These are phyloP conservation scores for Thymallus thymallus DNA, from an alignment of 2,113 vertebrate species.

Conservation along the genomic window DNA sequence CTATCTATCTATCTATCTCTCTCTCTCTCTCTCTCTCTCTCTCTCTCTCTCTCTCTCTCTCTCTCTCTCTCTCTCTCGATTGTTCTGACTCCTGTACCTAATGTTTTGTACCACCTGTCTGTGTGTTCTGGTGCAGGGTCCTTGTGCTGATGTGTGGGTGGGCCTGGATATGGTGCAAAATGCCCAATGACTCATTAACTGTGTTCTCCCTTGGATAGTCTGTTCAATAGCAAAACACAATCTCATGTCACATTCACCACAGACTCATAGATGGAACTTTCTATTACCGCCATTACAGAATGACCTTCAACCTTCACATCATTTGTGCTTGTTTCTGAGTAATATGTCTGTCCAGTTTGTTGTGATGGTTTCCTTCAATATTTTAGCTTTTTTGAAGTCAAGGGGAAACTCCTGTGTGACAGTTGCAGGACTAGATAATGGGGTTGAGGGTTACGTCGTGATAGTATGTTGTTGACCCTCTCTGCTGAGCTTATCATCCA, in stretches of 20 bases:
- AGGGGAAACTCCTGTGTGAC: neutral
- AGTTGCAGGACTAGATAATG: neutral
- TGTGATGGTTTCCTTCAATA: neutral
- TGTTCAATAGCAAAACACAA: neutral
- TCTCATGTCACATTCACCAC: neutral
- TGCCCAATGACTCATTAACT: constrained; percentile 55
- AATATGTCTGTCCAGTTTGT: neutral
- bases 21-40: too few species aligned
- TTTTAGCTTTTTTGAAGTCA: neutral
- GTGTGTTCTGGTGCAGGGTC: constrained; percentile 20
- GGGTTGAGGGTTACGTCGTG: neutral
- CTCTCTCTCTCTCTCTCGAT: too few species aligned
- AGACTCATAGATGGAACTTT: neutral
- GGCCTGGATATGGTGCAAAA: constrained; percentile 33
- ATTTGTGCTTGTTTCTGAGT: neutral
- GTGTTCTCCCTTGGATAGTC: constrained; percentile 36
- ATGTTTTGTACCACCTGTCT: constrained; percentile 56
- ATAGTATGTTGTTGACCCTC: too few species aligned
- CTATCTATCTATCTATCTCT: too few species aligned
- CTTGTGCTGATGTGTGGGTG: constrained; percentile 22
- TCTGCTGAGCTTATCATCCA: neutral
- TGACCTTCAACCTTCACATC: neutral
- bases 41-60: too few species aligned
- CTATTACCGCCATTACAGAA: neutral
- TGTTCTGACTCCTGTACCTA: constrained; percentile 26